Base-by-base conservation (phyloP, 1,140 invertebrate species). In the Ditylenchus dipsaci region DNA sequence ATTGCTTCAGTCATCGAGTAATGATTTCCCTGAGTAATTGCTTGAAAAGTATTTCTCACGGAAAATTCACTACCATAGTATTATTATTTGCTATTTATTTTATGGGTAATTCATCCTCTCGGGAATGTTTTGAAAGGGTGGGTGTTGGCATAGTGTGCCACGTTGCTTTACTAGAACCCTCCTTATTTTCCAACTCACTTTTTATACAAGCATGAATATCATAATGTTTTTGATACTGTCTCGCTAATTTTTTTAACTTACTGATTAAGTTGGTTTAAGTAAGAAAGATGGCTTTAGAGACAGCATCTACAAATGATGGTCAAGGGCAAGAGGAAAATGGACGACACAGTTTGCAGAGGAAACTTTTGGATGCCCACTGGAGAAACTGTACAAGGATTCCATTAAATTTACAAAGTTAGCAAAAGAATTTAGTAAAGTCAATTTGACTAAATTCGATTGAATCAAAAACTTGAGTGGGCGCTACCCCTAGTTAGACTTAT, bases 331-430 rank as follows among this genome's bases (percentile, higher is more conserved):
- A 38, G 11, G 33, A 38, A 61, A 61, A 61, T 61, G 59, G 63
- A 73, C 71, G 26, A n/a, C 45, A 1, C 73, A 73, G 9, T 42
- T 19, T 27, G 64, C 62, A 5, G 63, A 77, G 17, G 21, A 38
- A 5, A 29, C 76, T 17, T 73, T 73, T 64, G 71, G 71, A 11
- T 73, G 75, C 45, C 26, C 42, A 29, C 53, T 73, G 65, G 62
- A 68, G 15, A 43, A 27, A 56, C 15, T 73, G n/a, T 75, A 77
- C 63, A 73, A 73, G 47, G 27, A 69, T 43, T 73, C 74, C 1
- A 75, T 73, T 27, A 73, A 73, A 49, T 73, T 47, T 73, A 73
- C 45, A 73, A 73, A 70, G 64, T 66, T 73, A 15, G 19, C 15
- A 17, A 19, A 30, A 21, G 8, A 29, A 29, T 26, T 60, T 23